A percentile compares a stretch with the other conserved stretches of the same genome.
Conservation (phyloP, 2,888 invertebrate species). For the Pantelozetes paolii region DNA sequence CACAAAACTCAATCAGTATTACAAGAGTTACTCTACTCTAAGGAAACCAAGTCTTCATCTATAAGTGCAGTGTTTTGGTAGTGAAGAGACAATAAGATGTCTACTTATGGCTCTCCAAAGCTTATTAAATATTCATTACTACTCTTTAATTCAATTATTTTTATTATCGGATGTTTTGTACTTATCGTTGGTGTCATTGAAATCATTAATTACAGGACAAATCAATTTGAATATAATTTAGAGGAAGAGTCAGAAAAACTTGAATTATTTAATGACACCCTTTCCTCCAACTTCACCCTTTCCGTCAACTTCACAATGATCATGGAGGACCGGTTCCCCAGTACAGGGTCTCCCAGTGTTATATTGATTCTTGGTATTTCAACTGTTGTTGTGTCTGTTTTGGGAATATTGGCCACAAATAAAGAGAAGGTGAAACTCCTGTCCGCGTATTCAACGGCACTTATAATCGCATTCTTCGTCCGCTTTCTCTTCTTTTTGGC, state of each 20-base stretch:
- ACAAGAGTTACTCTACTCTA: background rate
- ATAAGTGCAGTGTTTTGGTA: background rate
- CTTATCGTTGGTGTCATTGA: conserved; percentile 18
- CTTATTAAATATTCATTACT: conserved; percentile 26
- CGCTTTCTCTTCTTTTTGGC: conserved; percentile 39
- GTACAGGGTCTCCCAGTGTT: conserved; percentile 35
- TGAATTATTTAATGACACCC: background rate
- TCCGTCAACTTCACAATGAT: conserved; percentile 6
- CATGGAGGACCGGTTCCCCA: conserved; percentile 38
- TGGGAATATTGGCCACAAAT: conserved; percentile 38
- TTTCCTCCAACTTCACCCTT: conserved; percentile 13
- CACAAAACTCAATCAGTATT: background rate
- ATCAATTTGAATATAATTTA: conserved; percentile 30
- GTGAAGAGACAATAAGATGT: conserved; percentile 23
- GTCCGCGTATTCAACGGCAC: conserved; percentile 23
- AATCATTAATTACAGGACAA: conserved; percentile 18
- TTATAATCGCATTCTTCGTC: conserved; percentile 34
- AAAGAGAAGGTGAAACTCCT: conserved; percentile 34
- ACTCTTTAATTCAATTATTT: conserved; percentile 29
- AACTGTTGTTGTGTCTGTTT: background rate
- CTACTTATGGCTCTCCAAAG: conserved; percentile 27
- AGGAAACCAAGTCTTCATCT: background rate
- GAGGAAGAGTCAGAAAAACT: conserved; percentile 14
- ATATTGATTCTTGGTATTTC: conserved; percentile 36
- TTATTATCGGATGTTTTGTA: conserved; percentile 37